These are phyloP conservation scores for Bemisia tabaci DNA, from an alignment of 1,140 invertebrate genomes.

Conservation along the genomic window DNA sequence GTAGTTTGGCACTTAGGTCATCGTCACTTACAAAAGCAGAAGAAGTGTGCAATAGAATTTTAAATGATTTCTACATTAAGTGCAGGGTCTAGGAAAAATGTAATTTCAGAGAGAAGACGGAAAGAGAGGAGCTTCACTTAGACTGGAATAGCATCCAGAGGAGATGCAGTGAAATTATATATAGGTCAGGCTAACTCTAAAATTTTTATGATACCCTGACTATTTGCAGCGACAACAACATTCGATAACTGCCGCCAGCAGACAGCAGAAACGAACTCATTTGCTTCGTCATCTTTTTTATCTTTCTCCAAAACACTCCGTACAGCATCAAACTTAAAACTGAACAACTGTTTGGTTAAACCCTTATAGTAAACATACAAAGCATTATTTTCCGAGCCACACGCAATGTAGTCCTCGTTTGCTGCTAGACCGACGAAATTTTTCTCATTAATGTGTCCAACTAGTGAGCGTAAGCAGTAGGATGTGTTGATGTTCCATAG, in stretches of 20 bases:
- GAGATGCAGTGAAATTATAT: background rate
- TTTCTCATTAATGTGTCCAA: conserved; percentile 92
- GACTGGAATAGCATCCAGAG: background rate
- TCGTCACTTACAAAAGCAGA: no score
- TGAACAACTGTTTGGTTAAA: conserved; percentile 72
- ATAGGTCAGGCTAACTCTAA: conserved; percentile 36
- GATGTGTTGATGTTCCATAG: conserved; percentile 79
- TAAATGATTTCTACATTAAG: no score
- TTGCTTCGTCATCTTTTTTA: conserved; percentile 71
- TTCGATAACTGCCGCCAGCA: conserved; percentile 81
- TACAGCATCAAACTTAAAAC: conserved; percentile 76
- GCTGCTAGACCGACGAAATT: conserved; percentile 95
- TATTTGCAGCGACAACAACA: conserved; percentile 88
- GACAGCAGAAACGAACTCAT: conserved; percentile 91
- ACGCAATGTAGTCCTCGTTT: conserved; percentile 86
- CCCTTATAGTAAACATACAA: conserved; percentile 90
- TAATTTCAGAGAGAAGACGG: no score
- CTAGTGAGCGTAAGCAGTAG: conserved; percentile 72
- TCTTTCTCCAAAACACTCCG: conserved; percentile 68
- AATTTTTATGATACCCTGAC: conserved; percentile 85
- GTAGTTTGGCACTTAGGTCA: no score
- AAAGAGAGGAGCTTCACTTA: no score
- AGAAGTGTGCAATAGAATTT: no score
- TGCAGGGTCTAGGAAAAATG: no score
- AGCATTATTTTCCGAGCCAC: conserved; percentile 92